Conservation (phyloP, 2,113 vertebrate species). For the Apodemus speciosus region DNA sequence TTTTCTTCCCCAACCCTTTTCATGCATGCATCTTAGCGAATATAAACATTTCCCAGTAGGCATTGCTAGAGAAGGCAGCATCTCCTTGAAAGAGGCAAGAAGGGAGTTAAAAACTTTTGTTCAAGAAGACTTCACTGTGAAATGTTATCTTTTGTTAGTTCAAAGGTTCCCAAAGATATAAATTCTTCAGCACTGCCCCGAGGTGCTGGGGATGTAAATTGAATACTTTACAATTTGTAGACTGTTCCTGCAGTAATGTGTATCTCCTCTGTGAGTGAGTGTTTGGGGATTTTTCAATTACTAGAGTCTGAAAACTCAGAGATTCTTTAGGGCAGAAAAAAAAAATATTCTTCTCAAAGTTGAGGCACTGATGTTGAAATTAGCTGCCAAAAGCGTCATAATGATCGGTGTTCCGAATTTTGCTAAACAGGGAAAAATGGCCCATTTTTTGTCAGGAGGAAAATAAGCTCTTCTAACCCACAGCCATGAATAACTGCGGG, state of each 20-base stretch:
- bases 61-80: slow-evolving; percentile 58
- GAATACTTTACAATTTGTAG: slow-evolving; percentile 91
- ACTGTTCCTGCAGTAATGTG: slow-evolving; percentile 87
- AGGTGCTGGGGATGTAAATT: slow-evolving; percentile 90
- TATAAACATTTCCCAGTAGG: not conserved
- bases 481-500: slow-evolving; percentile 53
- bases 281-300: slow-evolving; percentile 91
- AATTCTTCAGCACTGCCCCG: slow-evolving; percentile 89
- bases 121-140: slow-evolving; percentile 86
- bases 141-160: slow-evolving; percentile 91
- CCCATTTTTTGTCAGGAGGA: slow-evolving; percentile 81
- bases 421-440: slow-evolving; percentile 84
- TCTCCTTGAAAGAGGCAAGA: slow-evolving; percentile 81
- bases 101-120: slow-evolving; percentile 86
- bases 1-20: slow-evolving; percentile 44
- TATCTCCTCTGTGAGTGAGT: slow-evolving; percentile 89
- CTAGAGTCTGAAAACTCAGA: slow-evolving; percentile 88
- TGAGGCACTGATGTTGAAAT: slow-evolving; percentile 90
- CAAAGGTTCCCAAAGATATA: slow-evolving; percentile 90
- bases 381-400: slow-evolving; percentile 88
- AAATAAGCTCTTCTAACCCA: slow-evolving; percentile 65
- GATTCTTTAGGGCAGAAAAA: slow-evolving; percentile 88
- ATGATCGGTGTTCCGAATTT: slow-evolving; percentile 89
- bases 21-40: not conserved
- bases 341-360: slow-evolving; percentile 87